Conservation (phyloP, 2,797 vertebrate species). For the Onychomys torridus region DNA sequence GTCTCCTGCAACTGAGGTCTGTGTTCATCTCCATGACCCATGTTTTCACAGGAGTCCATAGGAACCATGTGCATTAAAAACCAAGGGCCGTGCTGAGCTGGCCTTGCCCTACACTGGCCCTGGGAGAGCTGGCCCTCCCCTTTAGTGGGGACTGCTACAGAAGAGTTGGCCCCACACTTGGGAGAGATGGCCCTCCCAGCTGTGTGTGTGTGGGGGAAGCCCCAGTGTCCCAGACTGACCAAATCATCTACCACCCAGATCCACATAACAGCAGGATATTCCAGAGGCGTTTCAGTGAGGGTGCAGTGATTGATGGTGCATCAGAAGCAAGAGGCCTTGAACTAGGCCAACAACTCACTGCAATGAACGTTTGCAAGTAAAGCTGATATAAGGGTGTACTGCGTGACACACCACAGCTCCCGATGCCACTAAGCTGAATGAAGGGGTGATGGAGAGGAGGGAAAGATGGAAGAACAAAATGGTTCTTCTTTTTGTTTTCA, state of each 20-base stretch:
- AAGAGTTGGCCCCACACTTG: not conserved
- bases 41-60: not conserved
- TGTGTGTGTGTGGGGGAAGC: not conserved
- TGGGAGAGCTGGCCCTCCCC: not conserved
- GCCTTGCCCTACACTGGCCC: not conserved
- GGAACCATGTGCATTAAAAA: not conserved
- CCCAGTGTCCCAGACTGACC: not conserved
- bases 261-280: not conserved
- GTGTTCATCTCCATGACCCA: not conserved
- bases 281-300: not conserved
- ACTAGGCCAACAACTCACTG: not conserved
- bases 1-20: not conserved
- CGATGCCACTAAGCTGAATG: not conserved
- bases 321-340: not conserved
- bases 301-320: not conserved
- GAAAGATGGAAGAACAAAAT: not conserved
- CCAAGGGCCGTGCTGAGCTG: not conserved
- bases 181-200: not conserved
- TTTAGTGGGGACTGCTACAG: not conserved
- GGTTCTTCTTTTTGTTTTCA: not conserved
- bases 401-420: not conserved
- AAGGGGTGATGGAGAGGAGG: not conserved
- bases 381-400: not conserved
- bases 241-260: not conserved
- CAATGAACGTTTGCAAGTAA: not conserved